Evolutionary conservation across 2,888 invertebrate genomes (phyloP), one percentile per base, ranked within the genome.

Genomic region (Cantharis nigra): DNA sequence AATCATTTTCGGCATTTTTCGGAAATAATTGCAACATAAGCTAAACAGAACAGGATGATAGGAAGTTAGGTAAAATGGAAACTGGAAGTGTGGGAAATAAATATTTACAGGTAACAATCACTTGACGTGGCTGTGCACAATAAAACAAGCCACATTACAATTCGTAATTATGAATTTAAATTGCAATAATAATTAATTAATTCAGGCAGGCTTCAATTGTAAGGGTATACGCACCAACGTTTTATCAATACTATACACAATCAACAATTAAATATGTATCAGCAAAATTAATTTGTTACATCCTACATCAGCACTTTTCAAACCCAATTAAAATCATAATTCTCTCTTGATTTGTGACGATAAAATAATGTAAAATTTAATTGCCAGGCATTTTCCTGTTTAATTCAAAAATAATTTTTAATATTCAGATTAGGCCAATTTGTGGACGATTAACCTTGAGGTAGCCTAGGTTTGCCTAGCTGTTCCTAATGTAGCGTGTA

Each of bases 401-500:
- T 49, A 49, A 49, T 49, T n/a, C 7, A 49, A 49, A 49, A 49
- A 49, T 49, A n/a, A 49, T 49, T 49, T 49, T 49, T n/a, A 49
- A n/a, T 9, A 7, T 49, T 49, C n/a, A 5, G n/a, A 49, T 49
- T 49, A n/a, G 2, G 7, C 49, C 49, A 49, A 49, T 49, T 49
- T 49, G 33, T 49, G 0, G 5, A 1, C 4, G 33, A 11, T 13
- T 49, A 30, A 33, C 18, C 28, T 33, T 33, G 33, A 70, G 16
- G 14, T 28, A 63, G 23, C 23, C 7, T 75, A 20, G 20, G 20
- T 20, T 20, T 20, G 20, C 3, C 20, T 20, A 20, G 20, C 20
- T 26, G 62, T 33, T 62, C 20, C 20, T 70, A 75, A 75, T 33
- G 70, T 30, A 26, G 65, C 71, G 71, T 75, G 75, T 75, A 75